Percentiles rank a stretch among this genome's conserved stretches.
These are phyloP conservation scores for Acrobasis consociella DNA, from an alignment of 2,888 invertebrate species.

Conservation along the genomic window DNA sequence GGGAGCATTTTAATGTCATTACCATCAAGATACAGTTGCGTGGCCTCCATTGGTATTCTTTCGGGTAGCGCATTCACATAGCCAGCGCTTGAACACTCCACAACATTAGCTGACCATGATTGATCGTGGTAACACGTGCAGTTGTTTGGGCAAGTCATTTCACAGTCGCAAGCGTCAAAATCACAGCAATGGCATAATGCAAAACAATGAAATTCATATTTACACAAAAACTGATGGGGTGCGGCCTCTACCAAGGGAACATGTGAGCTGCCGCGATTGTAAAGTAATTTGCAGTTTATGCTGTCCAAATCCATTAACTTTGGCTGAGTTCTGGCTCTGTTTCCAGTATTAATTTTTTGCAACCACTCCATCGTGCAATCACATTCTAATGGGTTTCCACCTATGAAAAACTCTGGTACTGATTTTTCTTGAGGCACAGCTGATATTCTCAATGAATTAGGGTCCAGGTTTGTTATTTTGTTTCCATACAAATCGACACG, in stretches of 20 bases:
- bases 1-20: constrained; percentile 89
- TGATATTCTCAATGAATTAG: constrained; percentile 89
- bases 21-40: constrained; percentile 93
- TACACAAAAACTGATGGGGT: constrained; percentile 92
- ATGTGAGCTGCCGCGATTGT: constrained; percentile 88
- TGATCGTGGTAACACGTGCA: constrained; percentile 95
- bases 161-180: constrained; percentile 95
- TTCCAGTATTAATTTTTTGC: constrained; percentile 89
- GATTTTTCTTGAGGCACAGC: constrained; percentile 87
- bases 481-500: constrained; percentile 92
- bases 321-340: constrained; percentile 90
- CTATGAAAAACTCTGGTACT: constrained; percentile 92
- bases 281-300: constrained; percentile 91
- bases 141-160: constrained; percentile 94
- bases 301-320: constrained; percentile 91
- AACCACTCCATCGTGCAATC: constrained; percentile 96
- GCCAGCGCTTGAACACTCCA: constrained; percentile 89
- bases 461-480: constrained; percentile 88
- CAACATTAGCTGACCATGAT: constrained; percentile 93
- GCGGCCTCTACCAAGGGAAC: constrained; percentile 90
- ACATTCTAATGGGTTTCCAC: constrained; percentile 93
- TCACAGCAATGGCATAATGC: constrained; percentile 95
- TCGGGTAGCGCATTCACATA: constrained; percentile 88
- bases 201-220: constrained; percentile 93
- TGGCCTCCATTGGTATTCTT: constrained; percentile 95